phyloP scores from a whole-genome alignment of 2,797 vertebrate genomes.

The Balearica regulorum region DNA sequence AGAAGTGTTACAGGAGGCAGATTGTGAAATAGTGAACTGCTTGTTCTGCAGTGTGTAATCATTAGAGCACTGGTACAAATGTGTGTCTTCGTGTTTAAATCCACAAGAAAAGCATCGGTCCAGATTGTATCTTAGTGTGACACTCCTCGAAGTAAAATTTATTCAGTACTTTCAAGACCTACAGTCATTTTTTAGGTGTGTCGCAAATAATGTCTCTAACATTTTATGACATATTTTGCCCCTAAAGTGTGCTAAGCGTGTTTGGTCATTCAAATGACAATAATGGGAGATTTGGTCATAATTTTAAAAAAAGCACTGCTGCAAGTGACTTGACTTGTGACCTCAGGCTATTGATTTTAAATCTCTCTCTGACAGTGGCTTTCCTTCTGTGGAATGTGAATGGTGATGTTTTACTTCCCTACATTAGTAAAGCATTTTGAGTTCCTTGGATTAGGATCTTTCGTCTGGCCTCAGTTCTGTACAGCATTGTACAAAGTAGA shows the following conservation, averaged over 20 bases:
- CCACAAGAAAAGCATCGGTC: not conserved
- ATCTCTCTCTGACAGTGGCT: not conserved
- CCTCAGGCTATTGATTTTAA: not conserved
- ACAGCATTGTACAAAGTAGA: not conserved
- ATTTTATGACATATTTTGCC: not conserved
- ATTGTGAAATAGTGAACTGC: not conserved
- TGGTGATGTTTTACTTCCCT: not conserved
- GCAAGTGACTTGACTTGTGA: not conserved
- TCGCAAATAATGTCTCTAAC: not conserved
- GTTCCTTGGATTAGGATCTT: not conserved
- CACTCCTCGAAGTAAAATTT: not conserved
- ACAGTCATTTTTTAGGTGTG: not conserved
- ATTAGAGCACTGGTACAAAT: not conserved
- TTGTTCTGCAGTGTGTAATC: rapidly evolving
- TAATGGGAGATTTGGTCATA: not conserved
- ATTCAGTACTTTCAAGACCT: not conserved
- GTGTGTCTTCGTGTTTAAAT: not conserved
- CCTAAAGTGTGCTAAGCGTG: not conserved
- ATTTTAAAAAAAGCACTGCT: not conserved
- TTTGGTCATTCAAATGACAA: not conserved
- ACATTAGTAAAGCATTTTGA: not conserved
- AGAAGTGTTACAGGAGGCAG: not conserved
- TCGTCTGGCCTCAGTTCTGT: not conserved
- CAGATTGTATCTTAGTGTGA: not conserved
- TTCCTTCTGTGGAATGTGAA: not conserved